Evolutionary conservation across 2,888 invertebrate species (phyloP), one percentile per base, ranked within the genome.

Genomic region (Phortica magna): DNA sequence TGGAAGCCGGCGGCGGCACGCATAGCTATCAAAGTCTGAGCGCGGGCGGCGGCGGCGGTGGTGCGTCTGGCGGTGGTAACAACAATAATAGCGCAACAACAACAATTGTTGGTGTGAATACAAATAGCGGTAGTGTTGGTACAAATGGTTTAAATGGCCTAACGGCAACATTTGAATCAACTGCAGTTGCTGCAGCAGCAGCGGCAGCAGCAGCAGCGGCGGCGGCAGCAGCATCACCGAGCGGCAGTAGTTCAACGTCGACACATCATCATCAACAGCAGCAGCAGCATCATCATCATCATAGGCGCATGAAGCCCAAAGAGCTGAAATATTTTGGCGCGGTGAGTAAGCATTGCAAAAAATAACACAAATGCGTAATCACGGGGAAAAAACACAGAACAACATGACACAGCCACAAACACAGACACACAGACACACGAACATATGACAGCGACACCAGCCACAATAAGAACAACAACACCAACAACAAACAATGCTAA

Each of bases 281-380:
- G 80, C 87, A 75, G 80, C 83, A 81, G 17, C 70, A 70, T 22
- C 70, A 71, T 53, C 79, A 82, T 61, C 90, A 89, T 77, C 89
- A 88, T 81, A 85, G 90, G 81, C 85, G 91, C 79, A 88, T 90
- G 80, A 91, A 90, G 82, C 90, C 89, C 84, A 91, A 90, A 82
- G 91, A 91, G 82, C 89, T 91, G 81, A 91, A 91, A 85, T 91
- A 91, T 84, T 91, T 91, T 82, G 91, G 90, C 83, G 88, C 91
- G 91, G 91, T 91, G 80, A 91, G 91, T 89, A 82, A 81, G 75
- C 75, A 19, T 22, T 10, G 75, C 78, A 83, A 78, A 81, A 82
- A 83, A 81, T 82, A 83, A 81, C 81, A 64, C 76, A 42, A 65
- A 83, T 83, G 83, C 81, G 83, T 83, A 83, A 82, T 80, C 83